phyloP scores from a whole-genome alignment of 2,888 invertebrate species.

The Meiosimyza platycephala region DNA sequence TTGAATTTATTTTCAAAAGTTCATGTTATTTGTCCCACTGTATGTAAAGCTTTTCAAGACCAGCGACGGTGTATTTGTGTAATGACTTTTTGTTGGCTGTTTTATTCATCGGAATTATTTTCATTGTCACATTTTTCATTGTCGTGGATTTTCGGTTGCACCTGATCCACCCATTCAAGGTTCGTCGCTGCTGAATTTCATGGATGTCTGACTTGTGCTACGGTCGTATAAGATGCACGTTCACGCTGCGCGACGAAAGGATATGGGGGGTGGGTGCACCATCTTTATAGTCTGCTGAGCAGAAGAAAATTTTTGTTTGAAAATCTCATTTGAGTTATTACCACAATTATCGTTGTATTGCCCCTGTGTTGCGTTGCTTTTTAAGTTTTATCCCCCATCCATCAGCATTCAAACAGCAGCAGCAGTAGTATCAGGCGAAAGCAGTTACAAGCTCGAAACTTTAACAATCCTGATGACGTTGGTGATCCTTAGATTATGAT shows the following conservation, averaged over 20 bases:
- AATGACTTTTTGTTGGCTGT: neutral
- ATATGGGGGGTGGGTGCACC: constrained; percentile 44
- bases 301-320: constrained; percentile 44
- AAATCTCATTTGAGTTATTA: constrained; percentile 66
- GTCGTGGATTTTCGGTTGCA: constrained; percentile 37
- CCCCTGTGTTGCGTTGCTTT: constrained; percentile 32
- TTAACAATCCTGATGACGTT: constrained; percentile 56
- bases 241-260: constrained; percentile 45
- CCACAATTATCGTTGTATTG: constrained; percentile 60
- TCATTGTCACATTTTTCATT: constrained; percentile 64
- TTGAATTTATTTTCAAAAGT: too few species aligned
- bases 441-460: neutral
- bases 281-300: constrained; percentile 34
- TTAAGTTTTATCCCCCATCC: constrained; percentile 29
- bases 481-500: constrained; percentile 66
- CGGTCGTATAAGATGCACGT: constrained; percentile 10
- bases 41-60: neutral
- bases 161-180: constrained; percentile 19
- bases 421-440: neutral
- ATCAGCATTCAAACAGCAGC: constrained; percentile 21
- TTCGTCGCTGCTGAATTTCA: neutral
- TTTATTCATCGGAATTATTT: constrained; percentile 49
- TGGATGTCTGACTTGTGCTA: neutral
- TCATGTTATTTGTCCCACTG: neutral
- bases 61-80: neutral